These are phyloP conservation scores for Palaemon carinicauda DNA, from an alignment of 1,140 invertebrate genomes.

Conservation along the genomic window DNA sequence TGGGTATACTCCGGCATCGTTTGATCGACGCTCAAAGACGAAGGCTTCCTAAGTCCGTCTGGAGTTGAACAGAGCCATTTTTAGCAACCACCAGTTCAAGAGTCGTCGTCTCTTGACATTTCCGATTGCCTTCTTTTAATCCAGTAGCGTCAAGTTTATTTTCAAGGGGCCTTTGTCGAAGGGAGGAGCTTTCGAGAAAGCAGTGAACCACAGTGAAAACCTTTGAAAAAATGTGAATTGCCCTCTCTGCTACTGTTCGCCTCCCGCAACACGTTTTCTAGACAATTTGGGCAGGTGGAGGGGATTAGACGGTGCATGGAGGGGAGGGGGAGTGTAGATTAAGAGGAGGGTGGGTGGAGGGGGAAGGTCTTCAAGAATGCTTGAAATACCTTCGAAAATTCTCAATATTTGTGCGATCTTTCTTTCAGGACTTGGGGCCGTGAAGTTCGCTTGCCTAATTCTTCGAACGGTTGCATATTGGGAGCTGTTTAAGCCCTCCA, in stretches of 20 bases:
- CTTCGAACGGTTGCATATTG: background rate
- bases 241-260: conserved; percentile 26
- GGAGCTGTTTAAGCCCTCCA: background rate
- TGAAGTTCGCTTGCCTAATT: background rate
- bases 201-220: conserved; percentile 24
- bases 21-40: too few relatives aligned
- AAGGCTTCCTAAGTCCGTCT: too few relatives aligned
- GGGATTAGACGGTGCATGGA: background rate
- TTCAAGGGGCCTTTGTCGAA: too few relatives aligned
- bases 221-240: conserved; percentile 14
- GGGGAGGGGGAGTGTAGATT: too few relatives aligned
- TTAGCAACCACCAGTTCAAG: too few relatives aligned
- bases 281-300: conserved; percentile 9
- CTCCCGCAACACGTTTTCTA: conserved; percentile 5
- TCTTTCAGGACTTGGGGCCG: background rate
- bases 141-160: too few relatives aligned
- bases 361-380: background rate
- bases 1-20: too few relatives aligned
- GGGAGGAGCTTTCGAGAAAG: background rate
- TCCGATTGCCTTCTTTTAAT: too few relatives aligned
- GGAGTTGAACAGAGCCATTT: too few relatives aligned
- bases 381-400: background rate
- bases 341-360: too few relatives aligned
- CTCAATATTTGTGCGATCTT: background rate
- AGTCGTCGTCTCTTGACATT: too few relatives aligned